These are phyloP conservation scores for Kryptopterus vitreolus DNA, from an alignment of 2,797 vertebrate species.

Conservation along the genomic window DNA sequence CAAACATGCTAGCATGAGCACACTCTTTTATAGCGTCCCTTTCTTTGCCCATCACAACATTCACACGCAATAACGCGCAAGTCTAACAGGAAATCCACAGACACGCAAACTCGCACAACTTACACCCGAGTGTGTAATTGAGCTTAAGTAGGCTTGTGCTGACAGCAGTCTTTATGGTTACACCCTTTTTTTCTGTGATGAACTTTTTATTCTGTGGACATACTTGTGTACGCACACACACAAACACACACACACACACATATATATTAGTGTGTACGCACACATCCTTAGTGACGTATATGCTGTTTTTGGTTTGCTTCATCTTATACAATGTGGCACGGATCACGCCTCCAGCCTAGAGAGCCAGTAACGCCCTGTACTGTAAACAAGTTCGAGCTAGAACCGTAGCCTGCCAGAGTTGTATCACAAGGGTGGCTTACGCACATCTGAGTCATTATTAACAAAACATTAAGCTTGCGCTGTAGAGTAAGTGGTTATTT, in stretches of 20 bases:
- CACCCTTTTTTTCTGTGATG: conserved; percentile 19
- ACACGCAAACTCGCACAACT: neutral
- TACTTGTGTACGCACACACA: neutral
- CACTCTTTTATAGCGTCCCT: neutral
- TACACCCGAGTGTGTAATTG: conserved; percentile 36
- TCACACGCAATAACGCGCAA: neutral
- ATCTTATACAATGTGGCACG: conserved; percentile 4
- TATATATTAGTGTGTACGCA: too few relatives aligned
- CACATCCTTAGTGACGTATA: conserved; percentile 1
- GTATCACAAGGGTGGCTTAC: neutral
- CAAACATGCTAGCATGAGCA: neutral
- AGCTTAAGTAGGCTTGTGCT: conserved; percentile 1
- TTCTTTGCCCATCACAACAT: neutral
- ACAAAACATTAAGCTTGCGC: conserved; percentile 14
- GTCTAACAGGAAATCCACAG: neutral
- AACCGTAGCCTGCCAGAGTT: conserved; percentile 10
- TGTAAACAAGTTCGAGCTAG: conserved; percentile 32
- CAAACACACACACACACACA: too few relatives aligned
- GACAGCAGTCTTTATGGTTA: conserved; percentile 31
- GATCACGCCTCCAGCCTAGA: conserved; percentile 15
- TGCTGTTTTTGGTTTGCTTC: conserved; percentile 7
- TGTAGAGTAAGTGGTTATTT: conserved; percentile 30
- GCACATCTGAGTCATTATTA: conserved; percentile 28
- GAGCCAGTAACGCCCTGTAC: neutral
- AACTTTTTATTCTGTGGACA: conserved; percentile 9